Conservation (phyloP, 2,113 vertebrate species). For the Gorsachius goisagi region DNA sequence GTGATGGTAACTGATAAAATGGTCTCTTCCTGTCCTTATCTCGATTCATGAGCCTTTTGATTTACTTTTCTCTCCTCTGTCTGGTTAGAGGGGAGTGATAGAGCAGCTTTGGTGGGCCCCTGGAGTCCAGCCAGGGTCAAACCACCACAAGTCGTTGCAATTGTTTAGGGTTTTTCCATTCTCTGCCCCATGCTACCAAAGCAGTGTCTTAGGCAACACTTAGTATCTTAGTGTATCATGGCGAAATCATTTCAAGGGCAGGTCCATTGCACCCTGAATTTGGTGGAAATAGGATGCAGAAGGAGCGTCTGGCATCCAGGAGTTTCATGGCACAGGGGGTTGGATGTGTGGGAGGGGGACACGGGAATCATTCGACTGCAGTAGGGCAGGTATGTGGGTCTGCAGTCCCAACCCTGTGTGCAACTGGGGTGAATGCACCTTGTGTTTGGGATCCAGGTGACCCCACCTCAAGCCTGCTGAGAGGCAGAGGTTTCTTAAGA, state of each 20-base stretch:
- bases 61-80: too few species aligned
- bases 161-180: not conserved
- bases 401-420: not conserved
- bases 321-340: rapidly evolving
- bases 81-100: too few species aligned
- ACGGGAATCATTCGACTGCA: rapidly evolving
- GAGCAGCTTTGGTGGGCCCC: too few species aligned
- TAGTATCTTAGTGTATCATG: not conserved
- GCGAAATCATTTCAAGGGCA: not conserved
- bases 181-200: not conserved
- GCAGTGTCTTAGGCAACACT: not conserved
- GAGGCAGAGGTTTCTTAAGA: not conserved
- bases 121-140: too few species aligned
- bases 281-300: not conserved
- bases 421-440: not conserved
- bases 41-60: too few species aligned
- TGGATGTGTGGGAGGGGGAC: not conserved
- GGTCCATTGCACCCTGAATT: not conserved
- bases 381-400: not conserved
- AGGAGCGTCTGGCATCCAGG: not conserved
- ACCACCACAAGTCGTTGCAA: not conserved
- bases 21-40: too few species aligned
- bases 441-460: not conserved
- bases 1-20: too few species aligned
- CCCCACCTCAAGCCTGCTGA: not conserved